Base-by-base conservation (phyloP, 2,113 vertebrate genomes). In the Phrynocephalus versicolor region DNA sequence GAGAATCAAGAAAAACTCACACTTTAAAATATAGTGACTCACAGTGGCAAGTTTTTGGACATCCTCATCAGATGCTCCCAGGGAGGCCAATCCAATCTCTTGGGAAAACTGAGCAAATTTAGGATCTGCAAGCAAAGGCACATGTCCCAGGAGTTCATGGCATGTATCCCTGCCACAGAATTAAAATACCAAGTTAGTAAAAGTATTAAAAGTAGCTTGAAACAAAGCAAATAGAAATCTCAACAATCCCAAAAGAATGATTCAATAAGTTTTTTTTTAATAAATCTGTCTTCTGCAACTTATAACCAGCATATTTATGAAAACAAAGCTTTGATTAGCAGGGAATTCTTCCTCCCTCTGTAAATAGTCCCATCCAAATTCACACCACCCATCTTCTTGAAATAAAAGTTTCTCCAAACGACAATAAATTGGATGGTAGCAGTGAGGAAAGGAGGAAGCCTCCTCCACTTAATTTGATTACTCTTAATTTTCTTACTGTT, bases 31-130 rank as follows among this genome's bases (percentile, higher is more conserved):
- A 86, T 87, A 83, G 88, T 87, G 79, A 97, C 98, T 98, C 93
- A 99, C 99, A 0, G 99, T 99, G 86, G 99, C 99, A 85, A 99
- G 96, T 94, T 99, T 99, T 94, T 99, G 98, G 60, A 99, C 97
- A 67, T 99, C 98, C 87, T 98, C 98, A 84, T 99, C 98, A 0
- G 98, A 97, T 3, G 98, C 98, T 89, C 98, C 98, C 86, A 99
- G 95, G 6, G 99, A 99, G 0, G 98, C 98, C 75, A 99, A 95
- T 69, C 98, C 99, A 87, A 99, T 99, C 92, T 99, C 99, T 94
- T 99, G 99, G 70, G 98, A 99, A 96, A 99, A 99, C 89, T 99
- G 98, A 77, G 99, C 98, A 89, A 99, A 99, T 89, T 98, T 99
- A 1, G 97, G 98, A 84, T 99, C 99, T 0, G 98, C 99, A 87